Evolutionary conservation across 2,888 invertebrate genomes (phyloP).

Genomic region (Metallyticus violacea): DNA sequence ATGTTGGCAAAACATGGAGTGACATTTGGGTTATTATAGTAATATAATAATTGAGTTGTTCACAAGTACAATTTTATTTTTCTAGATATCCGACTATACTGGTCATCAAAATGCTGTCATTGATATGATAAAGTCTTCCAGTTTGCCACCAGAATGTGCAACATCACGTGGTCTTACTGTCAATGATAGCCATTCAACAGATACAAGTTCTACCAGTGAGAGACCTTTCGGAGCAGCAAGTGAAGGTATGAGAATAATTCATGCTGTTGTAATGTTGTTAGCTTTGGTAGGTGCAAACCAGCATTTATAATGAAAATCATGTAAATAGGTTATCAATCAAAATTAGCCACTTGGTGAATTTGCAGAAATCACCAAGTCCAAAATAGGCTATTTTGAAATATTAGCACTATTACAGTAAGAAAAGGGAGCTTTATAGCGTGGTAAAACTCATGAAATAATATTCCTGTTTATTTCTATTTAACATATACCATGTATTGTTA

Average conservation of each 20-base stretch:
- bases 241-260: constrained; percentile 40
- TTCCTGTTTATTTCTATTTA: too few species aligned
- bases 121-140: constrained; percentile 38
- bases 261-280: background rate
- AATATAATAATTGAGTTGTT: too few species aligned
- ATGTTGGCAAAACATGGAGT: too few species aligned
- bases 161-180: constrained; percentile 27
- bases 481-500: too few species aligned
- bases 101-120: constrained; percentile 3
- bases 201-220: constrained; percentile 53
- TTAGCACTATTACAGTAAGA: too few species aligned
- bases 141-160: constrained; percentile 47
- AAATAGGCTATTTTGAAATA: too few species aligned
- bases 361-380: too few species aligned
- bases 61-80: too few species aligned
- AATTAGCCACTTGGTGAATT: background rate
- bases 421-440: too few species aligned
- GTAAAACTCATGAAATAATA: too few species aligned
- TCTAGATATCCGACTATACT: constrained; percentile 15
- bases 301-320: background rate
- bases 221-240: constrained; percentile 43
- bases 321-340: background rate
- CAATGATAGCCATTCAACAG: constrained; percentile 52
- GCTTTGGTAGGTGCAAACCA: background rate
- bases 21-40: too few species aligned